phyloP scores from a whole-genome alignment of 2,113 vertebrate species.

The Channa argus region DNA sequence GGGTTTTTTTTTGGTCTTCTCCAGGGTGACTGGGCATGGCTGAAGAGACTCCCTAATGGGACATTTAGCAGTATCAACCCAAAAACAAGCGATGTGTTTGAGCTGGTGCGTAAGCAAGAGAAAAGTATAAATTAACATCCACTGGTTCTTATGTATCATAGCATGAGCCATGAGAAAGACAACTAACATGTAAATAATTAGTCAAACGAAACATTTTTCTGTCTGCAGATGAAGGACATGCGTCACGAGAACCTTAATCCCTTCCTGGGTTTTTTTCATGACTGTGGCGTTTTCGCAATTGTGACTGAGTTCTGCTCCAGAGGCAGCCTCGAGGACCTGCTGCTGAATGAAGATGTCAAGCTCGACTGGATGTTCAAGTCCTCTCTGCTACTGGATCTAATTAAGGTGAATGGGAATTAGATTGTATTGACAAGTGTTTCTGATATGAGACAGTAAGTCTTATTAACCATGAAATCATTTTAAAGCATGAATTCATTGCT shows the following conservation, averaged over 20 bases:
- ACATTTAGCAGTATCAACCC: constrained; percentile 77
- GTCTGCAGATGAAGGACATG: constrained; percentile 84
- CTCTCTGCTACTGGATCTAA: constrained; percentile 85
- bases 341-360: constrained; percentile 83
- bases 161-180: too few species aligned
- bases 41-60: constrained; percentile 84
- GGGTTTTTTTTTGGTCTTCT: not conserved
- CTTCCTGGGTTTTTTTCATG: constrained; percentile 86
- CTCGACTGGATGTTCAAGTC: constrained; percentile 91
- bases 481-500: too few species aligned
- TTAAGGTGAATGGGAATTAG: constrained; percentile 70
- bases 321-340: constrained; percentile 85
- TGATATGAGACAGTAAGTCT: too few species aligned
- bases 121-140: not conserved
- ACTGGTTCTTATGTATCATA: too few species aligned
- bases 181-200: too few species aligned
- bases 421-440: too few species aligned
- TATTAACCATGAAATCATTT: too few species aligned
- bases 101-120: constrained; percentile 69
- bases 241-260: constrained; percentile 86
- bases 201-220: not conserved
- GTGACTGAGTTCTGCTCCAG: constrained; percentile 86
- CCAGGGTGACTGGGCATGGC: constrained; percentile 87
- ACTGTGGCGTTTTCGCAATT: constrained; percentile 85
- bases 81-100: constrained; percentile 81